phyloP scores from a whole-genome alignment of 2,113 vertebrate genomes.

The Centrocercus urophasianus region DNA sequence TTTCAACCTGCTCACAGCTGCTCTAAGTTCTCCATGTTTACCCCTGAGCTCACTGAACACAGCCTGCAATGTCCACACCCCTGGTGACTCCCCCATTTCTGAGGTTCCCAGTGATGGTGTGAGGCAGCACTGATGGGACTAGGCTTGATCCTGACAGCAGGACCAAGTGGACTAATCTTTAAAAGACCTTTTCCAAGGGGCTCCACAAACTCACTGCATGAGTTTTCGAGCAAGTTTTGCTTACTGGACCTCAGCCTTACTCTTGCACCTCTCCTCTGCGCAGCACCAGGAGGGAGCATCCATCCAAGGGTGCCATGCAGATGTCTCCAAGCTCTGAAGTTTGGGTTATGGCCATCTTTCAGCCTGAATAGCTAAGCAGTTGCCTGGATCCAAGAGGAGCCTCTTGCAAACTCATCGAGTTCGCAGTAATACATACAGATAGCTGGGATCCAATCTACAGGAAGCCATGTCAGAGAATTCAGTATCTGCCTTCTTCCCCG shows the following conservation, averaged over 20 bases:
- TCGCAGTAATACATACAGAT: not conserved
- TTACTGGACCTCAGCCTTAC: not conserved
- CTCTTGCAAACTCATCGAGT: not conserved
- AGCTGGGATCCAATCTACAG: not conserved
- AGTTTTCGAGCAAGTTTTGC: not conserved
- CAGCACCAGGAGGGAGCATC: not conserved
- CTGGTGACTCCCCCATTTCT: not conserved
- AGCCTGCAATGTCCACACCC: not conserved
- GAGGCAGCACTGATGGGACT: not conserved
- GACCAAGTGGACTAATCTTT: not conserved
- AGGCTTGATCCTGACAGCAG: not conserved
- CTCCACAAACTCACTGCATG: accelerated
- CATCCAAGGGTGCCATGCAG: accelerated
- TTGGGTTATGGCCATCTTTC: not conserved
- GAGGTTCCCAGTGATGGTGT: not conserved
- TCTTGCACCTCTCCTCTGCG: not conserved
- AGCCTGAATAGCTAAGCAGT: not conserved
- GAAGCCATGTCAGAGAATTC: not conserved
- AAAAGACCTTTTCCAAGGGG: not conserved
- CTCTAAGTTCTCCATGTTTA: not conserved
- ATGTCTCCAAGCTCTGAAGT: not conserved
- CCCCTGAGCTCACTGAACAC: not conserved
- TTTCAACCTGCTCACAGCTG: not conserved
- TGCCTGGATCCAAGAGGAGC: not conserved
- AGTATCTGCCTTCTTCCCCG: not conserved